These are phyloP conservation scores for Blastobasis adustella DNA, from an alignment of 2,888 invertebrate genomes.

Conservation along the genomic window DNA sequence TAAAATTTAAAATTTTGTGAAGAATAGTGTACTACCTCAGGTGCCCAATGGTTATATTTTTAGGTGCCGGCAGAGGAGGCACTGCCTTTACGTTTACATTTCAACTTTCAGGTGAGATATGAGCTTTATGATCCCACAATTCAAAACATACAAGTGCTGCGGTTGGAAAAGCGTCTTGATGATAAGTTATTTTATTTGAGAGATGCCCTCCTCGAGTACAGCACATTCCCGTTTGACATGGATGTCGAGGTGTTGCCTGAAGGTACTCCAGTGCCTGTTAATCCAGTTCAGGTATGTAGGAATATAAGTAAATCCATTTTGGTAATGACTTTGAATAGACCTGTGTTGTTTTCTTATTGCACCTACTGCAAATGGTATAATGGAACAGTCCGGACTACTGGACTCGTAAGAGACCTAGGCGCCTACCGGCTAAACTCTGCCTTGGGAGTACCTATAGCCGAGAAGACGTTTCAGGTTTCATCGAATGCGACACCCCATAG, in stretches of 20 bases:
- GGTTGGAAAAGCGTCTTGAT: conserved; percentile 94
- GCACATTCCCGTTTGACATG: conserved; percentile 95
- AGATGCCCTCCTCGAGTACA: conserved; percentile 93
- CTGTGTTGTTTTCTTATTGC: background rate
- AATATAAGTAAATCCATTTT: too few relatives aligned
- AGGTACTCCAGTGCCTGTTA: conserved; percentile 85
- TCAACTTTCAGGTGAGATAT: conserved; percentile 70
- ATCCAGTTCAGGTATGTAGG: conserved; percentile 71
- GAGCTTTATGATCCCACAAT: conserved; percentile 96
- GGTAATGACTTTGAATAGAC: conserved; percentile 37
- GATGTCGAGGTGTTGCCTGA: conserved; percentile 86
- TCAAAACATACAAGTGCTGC: conserved; percentile 90
- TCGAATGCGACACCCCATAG: too few relatives aligned
- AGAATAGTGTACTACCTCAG: too few relatives aligned
- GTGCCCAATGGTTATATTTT: too few relatives aligned
- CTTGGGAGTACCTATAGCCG: too few relatives aligned
- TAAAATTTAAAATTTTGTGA: too few relatives aligned
- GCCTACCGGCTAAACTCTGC: too few relatives aligned
- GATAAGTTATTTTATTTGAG: conserved; percentile 90
- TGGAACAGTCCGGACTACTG: too few relatives aligned
- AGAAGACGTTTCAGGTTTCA: too few relatives aligned
- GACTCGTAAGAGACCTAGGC: too few relatives aligned
- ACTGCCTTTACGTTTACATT: too few relatives aligned
- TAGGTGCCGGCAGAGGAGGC: too few relatives aligned
- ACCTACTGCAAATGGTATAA: background rate